phyloP scores from a whole-genome alignment of 2,113 vertebrate species.

The Corythaixoides concolor region DNA sequence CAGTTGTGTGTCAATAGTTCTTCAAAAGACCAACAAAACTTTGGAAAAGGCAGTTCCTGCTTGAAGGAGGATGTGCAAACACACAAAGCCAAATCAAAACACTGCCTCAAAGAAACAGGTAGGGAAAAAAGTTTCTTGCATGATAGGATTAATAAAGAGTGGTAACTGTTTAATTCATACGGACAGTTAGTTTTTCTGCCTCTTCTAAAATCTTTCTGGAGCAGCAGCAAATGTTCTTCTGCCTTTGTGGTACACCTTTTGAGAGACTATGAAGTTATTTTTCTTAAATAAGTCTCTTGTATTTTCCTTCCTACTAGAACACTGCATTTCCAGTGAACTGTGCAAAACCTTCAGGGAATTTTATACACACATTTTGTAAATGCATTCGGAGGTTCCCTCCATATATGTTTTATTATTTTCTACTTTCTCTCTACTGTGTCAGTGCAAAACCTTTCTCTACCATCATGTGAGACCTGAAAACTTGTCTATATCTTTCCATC shows the following conservation, averaged over 20 bases:
- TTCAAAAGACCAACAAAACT: not conserved
- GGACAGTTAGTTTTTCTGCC: not conserved
- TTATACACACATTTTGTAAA: not conserved
- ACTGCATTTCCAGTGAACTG: not conserved
- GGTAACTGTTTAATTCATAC: not conserved
- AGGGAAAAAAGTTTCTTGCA: not conserved
- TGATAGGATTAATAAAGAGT: not conserved
- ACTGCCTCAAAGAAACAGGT: not conserved
- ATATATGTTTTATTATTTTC: not conserved
- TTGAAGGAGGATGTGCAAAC: not conserved
- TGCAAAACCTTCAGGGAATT: not conserved
- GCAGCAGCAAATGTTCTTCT: not conserved
- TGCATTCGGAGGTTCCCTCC: not conserved
- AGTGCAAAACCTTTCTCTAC: not conserved
- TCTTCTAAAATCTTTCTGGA: not conserved
- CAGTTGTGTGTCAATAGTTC: not conserved
- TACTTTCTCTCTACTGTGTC: not conserved
- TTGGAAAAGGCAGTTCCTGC: not conserved
- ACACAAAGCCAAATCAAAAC: not conserved
- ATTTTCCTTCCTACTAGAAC: not conserved
- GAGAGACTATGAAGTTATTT: not conserved
- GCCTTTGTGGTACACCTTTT: not conserved
- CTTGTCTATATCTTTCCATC: not conserved
- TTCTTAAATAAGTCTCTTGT: not conserved
- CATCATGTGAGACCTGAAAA: not conserved